phyloP scores from a whole-genome alignment of 2,888 invertebrate genomes.

The Gandaritis pyraliata region DNA sequence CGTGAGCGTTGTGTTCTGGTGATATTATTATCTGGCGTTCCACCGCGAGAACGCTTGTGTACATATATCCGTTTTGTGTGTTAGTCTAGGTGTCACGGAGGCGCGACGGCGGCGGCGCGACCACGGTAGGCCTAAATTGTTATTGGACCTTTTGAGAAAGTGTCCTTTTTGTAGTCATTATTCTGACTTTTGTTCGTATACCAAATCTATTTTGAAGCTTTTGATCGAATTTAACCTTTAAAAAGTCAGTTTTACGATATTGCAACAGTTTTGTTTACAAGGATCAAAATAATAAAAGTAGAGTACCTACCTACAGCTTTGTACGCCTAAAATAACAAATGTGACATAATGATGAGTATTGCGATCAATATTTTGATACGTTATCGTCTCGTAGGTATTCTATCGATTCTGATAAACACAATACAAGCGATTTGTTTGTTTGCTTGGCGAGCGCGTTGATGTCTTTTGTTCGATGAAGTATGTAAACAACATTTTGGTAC shows the following conservation, averaged over 20 bases:
- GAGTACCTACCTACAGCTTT: slow-evolving; percentile 44
- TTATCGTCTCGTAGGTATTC: slow-evolving; percentile 54
- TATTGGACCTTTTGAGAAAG: slow-evolving; percentile 69
- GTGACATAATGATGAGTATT: slow-evolving; percentile 63
- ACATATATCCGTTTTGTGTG: slow-evolving; percentile 74
- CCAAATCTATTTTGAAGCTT: slow-evolving; percentile 52
- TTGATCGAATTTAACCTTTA: slow-evolving; percentile 31
- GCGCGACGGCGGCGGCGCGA: slow-evolving; percentile 60
- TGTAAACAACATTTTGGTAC: slow-evolving; percentile 41
- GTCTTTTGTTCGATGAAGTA: slow-evolving; percentile 67
- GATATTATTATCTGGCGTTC: slow-evolving; percentile 64
- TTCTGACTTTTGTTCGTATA: slow-evolving; percentile 60
- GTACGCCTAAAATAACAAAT: slow-evolving; percentile 57
- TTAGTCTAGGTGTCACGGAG: slow-evolving; percentile 68
- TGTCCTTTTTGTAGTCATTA: slow-evolving; percentile 70
- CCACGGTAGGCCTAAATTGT: slow-evolving; percentile 71
- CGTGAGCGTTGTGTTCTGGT: slow-evolving; percentile 80
- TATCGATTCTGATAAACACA: slow-evolving; percentile 60
- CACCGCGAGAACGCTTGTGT: slow-evolving; percentile 64
- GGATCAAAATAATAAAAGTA: neutral
- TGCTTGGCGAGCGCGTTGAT: slow-evolving; percentile 72
- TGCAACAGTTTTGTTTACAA: neutral
- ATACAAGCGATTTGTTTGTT: slow-evolving; percentile 48
- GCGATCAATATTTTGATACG: slow-evolving; percentile 61
- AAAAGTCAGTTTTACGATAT: neutral